Evolutionary conservation across 2,888 invertebrate genomes (phyloP).

Genomic region (Lutraria lutraria): DNA sequence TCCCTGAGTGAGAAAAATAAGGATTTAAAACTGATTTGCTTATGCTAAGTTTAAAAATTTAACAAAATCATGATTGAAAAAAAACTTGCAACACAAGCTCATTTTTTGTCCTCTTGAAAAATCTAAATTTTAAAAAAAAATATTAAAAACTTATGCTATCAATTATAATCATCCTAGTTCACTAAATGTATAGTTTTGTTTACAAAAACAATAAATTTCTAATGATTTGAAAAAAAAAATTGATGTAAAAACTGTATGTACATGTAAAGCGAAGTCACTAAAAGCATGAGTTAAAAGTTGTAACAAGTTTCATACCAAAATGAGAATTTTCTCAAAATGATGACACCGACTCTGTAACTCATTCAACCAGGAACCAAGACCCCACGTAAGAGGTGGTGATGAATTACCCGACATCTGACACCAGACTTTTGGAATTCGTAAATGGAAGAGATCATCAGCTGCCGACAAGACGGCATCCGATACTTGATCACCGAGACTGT

Average conservation of each 20-base stretch:
- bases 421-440: constrained; percentile 85
- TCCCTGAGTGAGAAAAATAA: constrained; percentile 77
- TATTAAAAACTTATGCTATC: no score
- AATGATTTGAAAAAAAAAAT: no score
- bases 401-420: constrained; percentile 83
- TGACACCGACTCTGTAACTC: constrained; percentile 84
- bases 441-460: constrained; percentile 84
- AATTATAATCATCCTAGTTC: no score
- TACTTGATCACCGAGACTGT: constrained; percentile 83
- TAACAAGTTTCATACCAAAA: constrained; percentile 72
- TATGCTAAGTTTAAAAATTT: neutral
- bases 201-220: no score
- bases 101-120: neutral
- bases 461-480: constrained; percentile 82
- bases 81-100: neutral
- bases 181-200: no score
- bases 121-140: no score
- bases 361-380: constrained; percentile 83
- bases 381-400: constrained; percentile 84
- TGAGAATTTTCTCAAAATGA: constrained; percentile 85
- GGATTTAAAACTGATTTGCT: neutral
- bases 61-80: neutral
- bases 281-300: neutral
- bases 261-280: neutral
- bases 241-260: neutral